A percentile compares a stretch with the other conserved stretches of the same genome.
Conservation (phyloP, 2,113 vertebrate genomes). For the Nipponia nippon region DNA sequence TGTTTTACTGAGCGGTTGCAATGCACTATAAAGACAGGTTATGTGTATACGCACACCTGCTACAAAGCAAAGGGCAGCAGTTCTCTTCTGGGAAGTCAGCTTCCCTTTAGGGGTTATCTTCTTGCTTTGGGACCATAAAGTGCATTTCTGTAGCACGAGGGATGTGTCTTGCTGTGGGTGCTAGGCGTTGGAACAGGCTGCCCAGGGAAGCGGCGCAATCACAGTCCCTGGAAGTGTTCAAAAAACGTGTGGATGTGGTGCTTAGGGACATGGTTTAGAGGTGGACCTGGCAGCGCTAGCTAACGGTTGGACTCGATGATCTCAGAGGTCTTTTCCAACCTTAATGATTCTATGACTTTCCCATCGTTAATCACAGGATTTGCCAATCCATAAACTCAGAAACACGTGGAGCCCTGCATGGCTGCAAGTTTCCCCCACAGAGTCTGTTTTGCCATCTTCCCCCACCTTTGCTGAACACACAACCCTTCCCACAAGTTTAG, state of each 20-base stretch:
- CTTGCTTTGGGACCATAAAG: background rate
- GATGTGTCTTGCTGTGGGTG: background rate
- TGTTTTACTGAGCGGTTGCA: background rate
- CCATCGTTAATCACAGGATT: background rate
- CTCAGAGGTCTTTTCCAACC: no score
- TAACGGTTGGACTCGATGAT: no score
- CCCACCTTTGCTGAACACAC: background rate
- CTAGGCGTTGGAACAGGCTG: no score
- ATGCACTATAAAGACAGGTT: background rate
- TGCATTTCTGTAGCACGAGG: rapidly evolving
- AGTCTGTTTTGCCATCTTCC: background rate
- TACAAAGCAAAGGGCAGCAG: background rate
- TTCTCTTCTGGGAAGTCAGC: background rate
- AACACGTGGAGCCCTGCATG: rapidly evolving
- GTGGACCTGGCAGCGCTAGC: no score
- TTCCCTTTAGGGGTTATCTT: background rate
- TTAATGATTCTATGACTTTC: background rate
- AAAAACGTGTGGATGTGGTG: no score
- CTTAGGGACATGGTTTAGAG: no score
- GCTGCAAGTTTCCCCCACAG: background rate
- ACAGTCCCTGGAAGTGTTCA: no score
- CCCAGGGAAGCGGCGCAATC: no score
- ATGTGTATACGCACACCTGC: no score
- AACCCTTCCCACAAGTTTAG: background rate
- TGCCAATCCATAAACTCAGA: background rate